phyloP scores from a whole-genome alignment of 2,888 invertebrate species.

The Aelia acuminata region DNA sequence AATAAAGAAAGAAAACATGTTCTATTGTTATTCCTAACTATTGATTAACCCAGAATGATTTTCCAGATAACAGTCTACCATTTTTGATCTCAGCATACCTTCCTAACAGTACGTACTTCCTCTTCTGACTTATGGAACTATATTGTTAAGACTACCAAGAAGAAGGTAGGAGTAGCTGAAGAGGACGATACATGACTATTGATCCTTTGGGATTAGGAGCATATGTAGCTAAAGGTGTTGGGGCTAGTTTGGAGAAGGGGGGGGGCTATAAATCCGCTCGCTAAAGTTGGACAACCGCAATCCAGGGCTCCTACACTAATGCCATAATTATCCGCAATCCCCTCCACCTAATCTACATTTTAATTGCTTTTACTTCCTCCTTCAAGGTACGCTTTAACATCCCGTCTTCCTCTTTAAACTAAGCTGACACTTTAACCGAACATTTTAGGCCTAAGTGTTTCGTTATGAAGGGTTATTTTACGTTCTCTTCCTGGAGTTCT shows the following conservation, averaged over 20 bases:
- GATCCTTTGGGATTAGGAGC: slow-evolving; percentile 19
- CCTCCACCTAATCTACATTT: slow-evolving; percentile 36
- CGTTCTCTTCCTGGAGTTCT: not conserved
- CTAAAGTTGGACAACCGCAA: slow-evolving; percentile 44
- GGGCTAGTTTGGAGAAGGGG: not conserved
- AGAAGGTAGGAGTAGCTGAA: not conserved
- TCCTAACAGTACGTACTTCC: not conserved
- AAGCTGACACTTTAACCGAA: not conserved
- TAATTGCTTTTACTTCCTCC: slow-evolving; percentile 40
- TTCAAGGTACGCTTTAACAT: slow-evolving; percentile 13
- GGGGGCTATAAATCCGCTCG: not conserved
- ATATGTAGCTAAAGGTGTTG: slow-evolving; percentile 15
- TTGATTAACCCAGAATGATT: too few relatives aligned
- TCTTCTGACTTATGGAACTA: not conserved
- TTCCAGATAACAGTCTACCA: too few relatives aligned
- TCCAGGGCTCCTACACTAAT: slow-evolving; percentile 11
- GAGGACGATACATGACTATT: not conserved
- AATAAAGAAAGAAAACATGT: too few relatives aligned
- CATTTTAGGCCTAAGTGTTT: slow-evolving; percentile 6
- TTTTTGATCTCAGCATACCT: too few relatives aligned
- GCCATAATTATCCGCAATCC: slow-evolving; percentile 34
- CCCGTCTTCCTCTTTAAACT: slow-evolving; percentile 13
- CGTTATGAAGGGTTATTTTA: not conserved
- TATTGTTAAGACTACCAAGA: not conserved
- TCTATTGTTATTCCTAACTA: too few relatives aligned